These are phyloP conservation scores for Deilephila porcellus DNA, from an alignment of 2,888 invertebrate genomes.

Conservation along the genomic window DNA sequence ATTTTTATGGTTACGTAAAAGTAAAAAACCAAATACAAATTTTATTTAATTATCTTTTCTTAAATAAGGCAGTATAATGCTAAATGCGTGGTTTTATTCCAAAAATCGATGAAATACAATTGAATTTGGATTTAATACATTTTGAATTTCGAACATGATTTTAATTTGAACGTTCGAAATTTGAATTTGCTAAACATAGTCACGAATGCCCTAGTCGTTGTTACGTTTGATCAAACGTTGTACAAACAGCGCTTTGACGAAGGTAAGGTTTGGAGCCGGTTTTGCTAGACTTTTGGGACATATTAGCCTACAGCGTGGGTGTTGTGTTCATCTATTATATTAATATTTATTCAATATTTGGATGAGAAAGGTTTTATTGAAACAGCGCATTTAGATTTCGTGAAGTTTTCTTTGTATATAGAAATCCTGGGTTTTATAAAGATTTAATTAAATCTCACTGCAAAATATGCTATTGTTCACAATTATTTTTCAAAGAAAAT, in stretches of 20 bases:
- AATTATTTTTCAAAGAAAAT: too few relatives aligned
- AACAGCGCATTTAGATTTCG: neutral
- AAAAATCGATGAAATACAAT: too few relatives aligned
- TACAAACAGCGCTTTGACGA: neutral
- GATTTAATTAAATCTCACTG: too few relatives aligned
- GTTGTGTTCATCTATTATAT: constrained; percentile 10
- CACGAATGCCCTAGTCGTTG: neutral
- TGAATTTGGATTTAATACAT: too few relatives aligned
- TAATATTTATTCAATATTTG: constrained; percentile 6
- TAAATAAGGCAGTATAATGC: too few relatives aligned
- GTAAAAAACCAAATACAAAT: too few relatives aligned
- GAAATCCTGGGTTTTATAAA: too few relatives aligned
- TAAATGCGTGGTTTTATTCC: too few relatives aligned
- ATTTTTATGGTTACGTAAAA: too few relatives aligned
- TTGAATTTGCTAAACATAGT: neutral
- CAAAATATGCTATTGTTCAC: too few relatives aligned
- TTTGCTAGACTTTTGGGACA: constrained; percentile 22
- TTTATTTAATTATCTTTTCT: too few relatives aligned
- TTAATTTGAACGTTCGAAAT: neutral
- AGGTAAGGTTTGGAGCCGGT: constrained; percentile 17
- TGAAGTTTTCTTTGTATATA: neutral
- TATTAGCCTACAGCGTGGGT: constrained; percentile 9
- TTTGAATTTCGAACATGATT: too few relatives aligned
- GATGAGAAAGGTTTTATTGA: constrained; percentile 3
- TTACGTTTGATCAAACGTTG: neutral